These are phyloP conservation scores for Vulpes vulpes DNA, from an alignment of 2,113 vertebrate species.

Conservation along the genomic window DNA sequence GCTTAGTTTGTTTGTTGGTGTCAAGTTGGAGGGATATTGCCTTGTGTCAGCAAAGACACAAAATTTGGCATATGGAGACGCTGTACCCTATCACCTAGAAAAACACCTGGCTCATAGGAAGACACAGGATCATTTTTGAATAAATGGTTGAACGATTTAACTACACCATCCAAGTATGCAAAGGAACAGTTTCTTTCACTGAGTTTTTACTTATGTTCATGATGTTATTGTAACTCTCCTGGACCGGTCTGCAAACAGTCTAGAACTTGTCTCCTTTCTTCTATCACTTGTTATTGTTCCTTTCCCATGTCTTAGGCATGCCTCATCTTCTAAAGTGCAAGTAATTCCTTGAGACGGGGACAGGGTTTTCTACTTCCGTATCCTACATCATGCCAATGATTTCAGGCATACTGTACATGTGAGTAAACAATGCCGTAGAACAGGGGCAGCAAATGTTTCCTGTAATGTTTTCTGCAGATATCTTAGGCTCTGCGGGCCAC, in stretches of 20 bases:
- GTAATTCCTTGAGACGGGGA: not conserved
- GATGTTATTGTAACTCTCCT: not conserved
- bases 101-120: not conserved
- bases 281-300: not conserved
- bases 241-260: not conserved
- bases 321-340: not conserved
- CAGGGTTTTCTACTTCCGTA: rapidly evolving
- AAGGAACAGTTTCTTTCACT: not conserved
- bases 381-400: not conserved
- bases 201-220: not conserved
- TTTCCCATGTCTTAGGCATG: not conserved
- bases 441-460: rapidly evolving
- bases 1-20: not conserved
- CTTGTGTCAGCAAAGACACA: not conserved
- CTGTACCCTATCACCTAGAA: not conserved
- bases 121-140: not conserved
- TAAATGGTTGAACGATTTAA: not conserved
- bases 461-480: not conserved
- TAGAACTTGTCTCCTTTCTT: not conserved
- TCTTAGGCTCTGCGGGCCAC: not conserved
- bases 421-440: rapidly evolving
- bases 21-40: not conserved
- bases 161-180: not conserved
- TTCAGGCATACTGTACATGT: not conserved
- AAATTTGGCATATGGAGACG: not conserved